phyloP scores from a whole-genome alignment of 2,888 invertebrate species.

The Cheilosia variabilis region DNA sequence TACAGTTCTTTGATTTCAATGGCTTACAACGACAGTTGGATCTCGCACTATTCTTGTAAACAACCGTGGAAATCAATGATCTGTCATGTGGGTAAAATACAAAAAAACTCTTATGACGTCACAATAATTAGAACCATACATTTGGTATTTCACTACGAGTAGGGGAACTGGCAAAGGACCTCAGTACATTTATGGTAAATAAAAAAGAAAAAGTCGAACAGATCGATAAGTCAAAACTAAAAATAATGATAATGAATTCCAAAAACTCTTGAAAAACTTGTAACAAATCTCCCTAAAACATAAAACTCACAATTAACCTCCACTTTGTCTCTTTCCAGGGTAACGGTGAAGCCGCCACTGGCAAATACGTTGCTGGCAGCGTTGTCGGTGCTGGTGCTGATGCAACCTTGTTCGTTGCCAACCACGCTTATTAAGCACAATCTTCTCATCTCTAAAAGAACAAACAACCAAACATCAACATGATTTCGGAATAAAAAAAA shows the following conservation, averaged over 20 bases:
- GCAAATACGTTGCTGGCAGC: slow-evolving; percentile 95
- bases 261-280: neutral
- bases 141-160: too few species aligned
- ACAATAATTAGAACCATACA: too few species aligned
- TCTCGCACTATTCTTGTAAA: too few species aligned
- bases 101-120: too few species aligned
- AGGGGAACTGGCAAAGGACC: too few species aligned
- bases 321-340: slow-evolving; percentile 86
- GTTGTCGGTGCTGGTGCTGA: slow-evolving; percentile 94
- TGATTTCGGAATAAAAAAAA: slow-evolving; percentile 43
- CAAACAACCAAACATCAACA: slow-evolving; percentile 21
- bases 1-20: too few species aligned
- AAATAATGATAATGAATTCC: slow-evolving; percentile 38
- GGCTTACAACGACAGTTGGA: too few species aligned
- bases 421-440: slow-evolving; percentile 94
- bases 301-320: neutral
- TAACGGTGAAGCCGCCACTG: slow-evolving; percentile 95
- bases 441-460: slow-evolving; percentile 4
- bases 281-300: neutral
- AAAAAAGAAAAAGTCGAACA: too few species aligned
- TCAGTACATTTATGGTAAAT: too few species aligned
- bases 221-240: neutral
- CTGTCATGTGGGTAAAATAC: too few species aligned
- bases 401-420: slow-evolving; percentile 95
- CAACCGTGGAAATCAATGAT: too few species aligned